These are phyloP conservation scores for Cantharis flavilabris DNA, from an alignment of 2,888 invertebrate genomes.

Conservation along the genomic window DNA sequence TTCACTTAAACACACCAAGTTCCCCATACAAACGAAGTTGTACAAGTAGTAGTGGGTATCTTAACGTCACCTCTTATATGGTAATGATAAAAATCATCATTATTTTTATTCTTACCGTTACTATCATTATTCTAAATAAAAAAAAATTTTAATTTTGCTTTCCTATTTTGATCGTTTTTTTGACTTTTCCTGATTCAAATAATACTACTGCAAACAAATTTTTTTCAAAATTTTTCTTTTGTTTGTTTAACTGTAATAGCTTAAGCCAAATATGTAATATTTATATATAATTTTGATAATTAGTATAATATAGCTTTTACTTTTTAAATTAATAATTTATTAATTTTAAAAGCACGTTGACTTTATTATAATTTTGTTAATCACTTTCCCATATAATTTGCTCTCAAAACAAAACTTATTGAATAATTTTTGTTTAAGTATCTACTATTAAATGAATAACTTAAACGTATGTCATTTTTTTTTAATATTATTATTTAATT, in stretches of 20 bases:
- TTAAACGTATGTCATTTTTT: not conserved
- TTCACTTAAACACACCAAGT: slow-evolving; percentile 45
- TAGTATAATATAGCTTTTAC: not conserved
- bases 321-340: not conserved
- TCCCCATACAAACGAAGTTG: slow-evolving; percentile 20
- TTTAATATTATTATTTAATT: not conserved
- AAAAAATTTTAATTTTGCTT: too few relatives aligned
- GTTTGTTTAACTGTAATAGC: not conserved
- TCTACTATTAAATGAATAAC: not conserved
- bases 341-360: not conserved
- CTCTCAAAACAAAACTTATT: not conserved
- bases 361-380: not conserved
- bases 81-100: not conserved
- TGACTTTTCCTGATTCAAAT: not conserved
- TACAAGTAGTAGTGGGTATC: not conserved
- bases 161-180: not conserved
- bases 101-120: not conserved
- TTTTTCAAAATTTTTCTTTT: not conserved
- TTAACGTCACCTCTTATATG: not conserved
- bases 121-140: not conserved
- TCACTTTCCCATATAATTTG: not conserved
- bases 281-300: not conserved
- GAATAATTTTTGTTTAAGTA: not conserved
- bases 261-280: not conserved
- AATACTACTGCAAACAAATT: not conserved